Conservation (phyloP, 2,113 vertebrate genomes). For the Hystrix cristata region DNA sequence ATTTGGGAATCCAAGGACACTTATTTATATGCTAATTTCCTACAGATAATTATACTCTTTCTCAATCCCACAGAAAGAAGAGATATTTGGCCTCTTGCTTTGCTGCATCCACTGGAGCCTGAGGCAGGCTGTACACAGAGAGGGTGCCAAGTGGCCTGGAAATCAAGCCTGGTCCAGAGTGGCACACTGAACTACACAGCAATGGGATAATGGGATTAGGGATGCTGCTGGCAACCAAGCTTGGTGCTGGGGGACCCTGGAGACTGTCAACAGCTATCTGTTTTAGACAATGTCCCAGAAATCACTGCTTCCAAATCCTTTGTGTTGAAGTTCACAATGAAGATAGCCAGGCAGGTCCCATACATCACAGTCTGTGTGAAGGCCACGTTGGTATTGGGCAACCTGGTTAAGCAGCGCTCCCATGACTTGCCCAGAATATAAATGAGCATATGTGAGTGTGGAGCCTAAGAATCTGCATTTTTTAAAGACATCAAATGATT, state of each 20-base stretch:
- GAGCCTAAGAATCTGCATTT: neutral
- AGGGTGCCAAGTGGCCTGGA: neutral
- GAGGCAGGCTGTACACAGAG: neutral
- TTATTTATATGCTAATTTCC: constrained; percentile 82
- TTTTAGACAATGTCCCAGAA: too few species aligned
- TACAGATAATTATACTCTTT: constrained; percentile 54
- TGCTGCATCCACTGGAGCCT: neutral
- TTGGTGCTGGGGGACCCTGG: neutral
- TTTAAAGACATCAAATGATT: neutral
- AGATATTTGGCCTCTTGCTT: constrained; percentile 6
- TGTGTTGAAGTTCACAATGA: neutral
- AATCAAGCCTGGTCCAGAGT: neutral
- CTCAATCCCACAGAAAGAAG: constrained; percentile 53
- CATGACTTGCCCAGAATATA: neutral
- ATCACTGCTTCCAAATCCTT: neutral
- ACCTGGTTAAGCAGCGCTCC: neutral
- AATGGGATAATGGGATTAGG: too few species aligned
- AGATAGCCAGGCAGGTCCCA: neutral
- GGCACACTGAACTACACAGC: neutral
- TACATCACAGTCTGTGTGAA: neutral
- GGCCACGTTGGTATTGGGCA: neutral
- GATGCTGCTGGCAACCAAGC: neutral
- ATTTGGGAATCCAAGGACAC: constrained; percentile 33
- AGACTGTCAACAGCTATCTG: neutral
- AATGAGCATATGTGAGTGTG: neutral